Percentiles rank a stretch among this genome's conserved stretches.
phyloP scores from a whole-genome alignment of 2,888 invertebrate genomes.

The Gandaritis pyraliata region DNA sequence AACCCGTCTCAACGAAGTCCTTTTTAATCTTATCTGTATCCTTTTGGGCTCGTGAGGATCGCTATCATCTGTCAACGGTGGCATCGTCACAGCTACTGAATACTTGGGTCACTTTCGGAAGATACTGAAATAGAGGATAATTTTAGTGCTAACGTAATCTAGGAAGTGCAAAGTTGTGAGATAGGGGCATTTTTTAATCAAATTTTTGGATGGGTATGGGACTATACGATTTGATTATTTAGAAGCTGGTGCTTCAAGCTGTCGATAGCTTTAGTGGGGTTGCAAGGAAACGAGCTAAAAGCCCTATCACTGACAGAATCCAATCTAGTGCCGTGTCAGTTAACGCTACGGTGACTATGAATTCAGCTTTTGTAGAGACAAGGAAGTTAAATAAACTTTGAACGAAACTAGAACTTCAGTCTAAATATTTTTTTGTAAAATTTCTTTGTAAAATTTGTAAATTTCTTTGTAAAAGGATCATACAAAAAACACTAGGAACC shows the following conservation, averaged over 20 bases:
- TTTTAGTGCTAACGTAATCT: too few species aligned
- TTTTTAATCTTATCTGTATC: conserved; percentile 44
- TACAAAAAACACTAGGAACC: too few species aligned
- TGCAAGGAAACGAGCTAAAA: conserved; percentile 53
- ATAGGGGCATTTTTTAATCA: too few species aligned
- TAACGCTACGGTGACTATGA: conserved; percentile 45
- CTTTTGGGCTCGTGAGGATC: conserved; percentile 37
- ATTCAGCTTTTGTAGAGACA: background rate
- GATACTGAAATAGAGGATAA: background rate
- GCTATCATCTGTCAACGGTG: conserved; percentile 40
- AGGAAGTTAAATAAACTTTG: too few species aligned
- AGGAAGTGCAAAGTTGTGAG: too few species aligned
- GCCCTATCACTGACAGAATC: conserved; percentile 62
- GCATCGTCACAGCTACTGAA: conserved; percentile 8
- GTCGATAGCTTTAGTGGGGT: conserved; percentile 51
- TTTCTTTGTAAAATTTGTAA: too few species aligned
- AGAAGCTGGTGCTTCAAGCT: conserved; percentile 1
- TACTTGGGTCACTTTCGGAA: conserved; percentile 9
- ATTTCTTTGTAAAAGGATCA: too few species aligned
- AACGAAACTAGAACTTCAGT: too few species aligned
- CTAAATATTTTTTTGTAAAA: too few species aligned
- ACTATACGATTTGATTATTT: background rate
- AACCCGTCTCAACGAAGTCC: conserved; percentile 38
- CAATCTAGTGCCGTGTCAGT: conserved; percentile 60
- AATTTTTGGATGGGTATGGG: too few species aligned